phyloP scores from a whole-genome alignment of 2,797 vertebrate genomes.

The Antrozous pallidus region DNA sequence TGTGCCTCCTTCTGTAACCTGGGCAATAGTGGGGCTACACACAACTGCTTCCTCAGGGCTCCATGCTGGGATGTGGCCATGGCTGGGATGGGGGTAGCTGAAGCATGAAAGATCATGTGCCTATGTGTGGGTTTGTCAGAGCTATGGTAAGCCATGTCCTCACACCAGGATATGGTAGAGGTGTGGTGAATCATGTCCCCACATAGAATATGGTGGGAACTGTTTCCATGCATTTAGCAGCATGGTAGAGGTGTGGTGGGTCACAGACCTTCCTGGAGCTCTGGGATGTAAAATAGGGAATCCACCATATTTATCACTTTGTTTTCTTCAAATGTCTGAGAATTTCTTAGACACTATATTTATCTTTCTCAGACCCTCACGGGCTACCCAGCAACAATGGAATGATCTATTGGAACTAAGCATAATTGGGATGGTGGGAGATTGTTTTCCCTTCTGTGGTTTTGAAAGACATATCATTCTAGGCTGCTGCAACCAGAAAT shows the following conservation, averaged over 20 bases:
- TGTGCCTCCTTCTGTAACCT: background rate
- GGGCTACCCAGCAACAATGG: background rate
- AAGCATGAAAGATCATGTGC: background rate
- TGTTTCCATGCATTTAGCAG: background rate
- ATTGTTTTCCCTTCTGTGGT: background rate
- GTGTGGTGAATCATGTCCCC: background rate
- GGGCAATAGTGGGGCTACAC: background rate
- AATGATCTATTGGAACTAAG: background rate
- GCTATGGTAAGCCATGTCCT: background rate
- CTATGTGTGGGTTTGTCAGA: background rate
- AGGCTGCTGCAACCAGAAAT: background rate
- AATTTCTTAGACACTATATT: background rate
- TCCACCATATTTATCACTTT: background rate
- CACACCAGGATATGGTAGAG: background rate
- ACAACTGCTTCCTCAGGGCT: background rate
- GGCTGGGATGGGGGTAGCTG: background rate
- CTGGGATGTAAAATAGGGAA: background rate
- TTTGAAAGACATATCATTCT: background rate
- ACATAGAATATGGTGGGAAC: background rate
- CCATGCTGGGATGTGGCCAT: fast-evolving
- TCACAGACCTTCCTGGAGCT: background rate
- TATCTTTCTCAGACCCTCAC: background rate
- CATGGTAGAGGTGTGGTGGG: background rate
- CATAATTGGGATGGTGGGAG: background rate
- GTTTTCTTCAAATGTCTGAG: background rate